Conservation (phyloP, 2,888 invertebrate species). For the Gonocerus acuteangulatus region DNA sequence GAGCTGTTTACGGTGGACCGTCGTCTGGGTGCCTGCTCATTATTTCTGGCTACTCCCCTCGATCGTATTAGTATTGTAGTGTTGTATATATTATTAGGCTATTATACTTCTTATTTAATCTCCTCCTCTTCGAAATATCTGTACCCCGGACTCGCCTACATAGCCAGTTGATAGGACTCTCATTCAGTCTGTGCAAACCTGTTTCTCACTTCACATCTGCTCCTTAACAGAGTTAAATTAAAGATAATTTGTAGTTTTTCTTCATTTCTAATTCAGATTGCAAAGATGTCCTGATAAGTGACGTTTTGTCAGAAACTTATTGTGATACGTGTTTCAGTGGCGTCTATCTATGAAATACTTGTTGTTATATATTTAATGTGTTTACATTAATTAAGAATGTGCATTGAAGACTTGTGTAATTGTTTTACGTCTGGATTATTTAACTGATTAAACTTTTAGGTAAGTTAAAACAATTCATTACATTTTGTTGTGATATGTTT, state of each 20-base stretch:
- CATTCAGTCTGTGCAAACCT: neutral
- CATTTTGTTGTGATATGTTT: too few relatives aligned
- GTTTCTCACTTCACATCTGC: neutral
- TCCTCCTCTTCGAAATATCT: neutral
- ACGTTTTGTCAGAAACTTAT: neutral
- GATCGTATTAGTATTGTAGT: too few relatives aligned
- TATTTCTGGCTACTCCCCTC: too few relatives aligned
- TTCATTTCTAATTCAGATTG: neutral
- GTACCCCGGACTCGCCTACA: neutral
- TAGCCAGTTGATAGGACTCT: neutral
- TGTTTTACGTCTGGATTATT: too few relatives aligned
- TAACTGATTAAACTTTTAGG: too few relatives aligned
- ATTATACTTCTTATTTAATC: too few relatives aligned
- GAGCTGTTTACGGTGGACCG: neutral
- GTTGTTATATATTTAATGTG: too few relatives aligned
- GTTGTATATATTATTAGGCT: too few relatives aligned
- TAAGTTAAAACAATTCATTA: too few relatives aligned
- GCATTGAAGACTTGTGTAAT: too few relatives aligned
- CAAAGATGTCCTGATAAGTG: neutral
- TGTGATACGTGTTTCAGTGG: neutral
- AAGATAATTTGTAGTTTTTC: neutral
- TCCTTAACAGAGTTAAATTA: neutral
- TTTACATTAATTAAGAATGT: too few relatives aligned
- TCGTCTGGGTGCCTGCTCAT: neutral
- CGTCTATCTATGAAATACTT: neutral